Base-by-base conservation (phyloP, 1,140 invertebrate genomes). In the Bombus soroeensis region DNA sequence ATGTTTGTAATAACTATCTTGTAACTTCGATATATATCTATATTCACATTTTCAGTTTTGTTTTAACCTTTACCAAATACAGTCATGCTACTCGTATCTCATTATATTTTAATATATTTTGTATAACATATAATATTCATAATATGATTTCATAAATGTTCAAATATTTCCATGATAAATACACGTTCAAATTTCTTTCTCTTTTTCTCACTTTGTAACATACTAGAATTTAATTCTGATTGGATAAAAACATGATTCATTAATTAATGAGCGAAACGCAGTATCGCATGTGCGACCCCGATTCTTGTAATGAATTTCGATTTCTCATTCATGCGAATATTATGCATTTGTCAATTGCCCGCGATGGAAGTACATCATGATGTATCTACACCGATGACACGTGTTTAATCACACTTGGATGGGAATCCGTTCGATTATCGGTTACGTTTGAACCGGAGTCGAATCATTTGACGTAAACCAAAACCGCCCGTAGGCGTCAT, bases 321-420 rank as follows among this genome's bases (percentile, higher is more conserved):
- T 62, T 32, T n/a, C 32, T 28, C 75, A n/a, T 32, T 62, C 39
- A 47, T n/a, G 39, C 64, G 32, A n/a, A 32, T 25, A 62, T 77
- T 41, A 64, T 18, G 37, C 57, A 64, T 77, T 77, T 64, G 37
- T 77, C 75, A 39, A 77, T 64, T 77, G 28, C n/a, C 34, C 37
- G 15, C 37, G 53, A 18, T 77, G 37, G 1, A 37, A 25, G 34
- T n/a, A 39, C 34, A 74, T 74, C 47, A 18, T 25, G 13, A 37
- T 18, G 74, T 62, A 76, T 76, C 34, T 8, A 28, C 13, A 57
- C 1, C 25, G 34, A n/a, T 76, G 74, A 62, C 74, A 62, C 25
- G 74, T 47, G 53, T 59, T 76, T 62, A 64, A 77, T 77, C 75
- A 32, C 37, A 64, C 57, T 32, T 28, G 6, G 75, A 41, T 64